Evolutionary conservation across 2,797 vertebrate species (phyloP), one percentile per base, ranked within the genome.

Genomic region (Leptoclinus maculatus): DNA sequence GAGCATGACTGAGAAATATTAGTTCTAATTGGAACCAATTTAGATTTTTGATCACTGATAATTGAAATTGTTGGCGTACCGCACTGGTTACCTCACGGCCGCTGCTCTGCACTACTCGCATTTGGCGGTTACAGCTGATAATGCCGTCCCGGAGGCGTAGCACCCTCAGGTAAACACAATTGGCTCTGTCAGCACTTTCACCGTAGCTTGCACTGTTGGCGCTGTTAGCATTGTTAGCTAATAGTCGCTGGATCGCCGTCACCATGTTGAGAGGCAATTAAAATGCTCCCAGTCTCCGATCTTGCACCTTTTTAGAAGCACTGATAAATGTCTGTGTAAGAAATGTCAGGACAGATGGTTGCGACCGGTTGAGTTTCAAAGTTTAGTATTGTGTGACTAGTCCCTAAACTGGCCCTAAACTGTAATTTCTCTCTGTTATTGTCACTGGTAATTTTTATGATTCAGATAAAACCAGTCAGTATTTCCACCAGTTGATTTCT

Each of bases 401-500:
- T n/a, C 8, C 7, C 27, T n/a, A n/a, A n/a, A n/a, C n/a, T n/a
- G 19, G 1, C 6, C 7, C 43, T 12, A 8, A 76, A 68, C 27
- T 21, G 3, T 51, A 29, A 62, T 69, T 76, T 82, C 63, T 72
- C 16, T 60, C 23, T 34, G 47, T 60, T 75, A 41, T 59, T 64
- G 54, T 71, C 2, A 21, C 13, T 60, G 54, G 29, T 64, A 17
- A 10, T 76, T 84, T 83, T 80, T 69, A 57, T 71, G 77, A 63
- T 65, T 88, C 62, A 54, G 53, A 78, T 74, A 39, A 43, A 65
- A 47, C 7, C 27, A 27, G 7, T 58, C 27, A 45, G 51, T 19
- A 29, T 73, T 74, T 83, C 27, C 53, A 51, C 10, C 6, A 7
- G 68, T 78, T 38, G 43, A 64, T 74, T 63, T 84, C 13, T 49